phyloP scores from a whole-genome alignment of 2,888 invertebrate species.

The Chirona hameri region DNA sequence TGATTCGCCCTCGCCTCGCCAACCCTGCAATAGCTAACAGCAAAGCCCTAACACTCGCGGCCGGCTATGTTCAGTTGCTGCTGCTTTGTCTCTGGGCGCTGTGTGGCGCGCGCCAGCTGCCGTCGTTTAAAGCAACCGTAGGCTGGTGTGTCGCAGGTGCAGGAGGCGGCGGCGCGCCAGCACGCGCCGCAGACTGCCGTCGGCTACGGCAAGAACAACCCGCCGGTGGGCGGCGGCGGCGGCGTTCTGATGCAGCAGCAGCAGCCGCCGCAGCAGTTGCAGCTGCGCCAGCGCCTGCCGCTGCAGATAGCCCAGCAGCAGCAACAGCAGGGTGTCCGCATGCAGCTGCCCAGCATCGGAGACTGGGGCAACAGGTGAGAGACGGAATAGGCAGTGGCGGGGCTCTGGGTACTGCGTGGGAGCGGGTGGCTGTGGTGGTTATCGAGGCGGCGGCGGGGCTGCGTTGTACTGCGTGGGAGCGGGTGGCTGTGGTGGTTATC shows the following conservation, averaged over 20 bases:
- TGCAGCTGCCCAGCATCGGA: conserved; percentile 49
- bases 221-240: conserved; percentile 32
- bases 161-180: conserved; percentile 86
- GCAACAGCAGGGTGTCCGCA: conserved; percentile 30
- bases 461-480: background rate
- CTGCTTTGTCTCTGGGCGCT: background rate
- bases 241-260: conserved; percentile 30
- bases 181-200: conserved; percentile 67
- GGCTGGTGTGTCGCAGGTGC: conserved; percentile 56
- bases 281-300: conserved; percentile 41
- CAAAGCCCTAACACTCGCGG: background rate
- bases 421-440: too few relatives aligned
- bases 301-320: conserved; percentile 41
- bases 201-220: conserved; percentile 67
- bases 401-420: too few relatives aligned
- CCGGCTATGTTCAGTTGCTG: background rate
- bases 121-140: background rate
- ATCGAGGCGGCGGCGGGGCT: background rate
- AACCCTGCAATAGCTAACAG: background rate
- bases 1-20: too few relatives aligned
- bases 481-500: too few relatives aligned
- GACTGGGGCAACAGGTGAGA: conserved; percentile 48
- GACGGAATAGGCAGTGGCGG: conserved; percentile 35
- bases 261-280: conserved; percentile 40
- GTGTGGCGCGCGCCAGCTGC: background rate